Conservation (phyloP, 2,797 vertebrate genomes). For the Rachycentron canadum region DNA sequence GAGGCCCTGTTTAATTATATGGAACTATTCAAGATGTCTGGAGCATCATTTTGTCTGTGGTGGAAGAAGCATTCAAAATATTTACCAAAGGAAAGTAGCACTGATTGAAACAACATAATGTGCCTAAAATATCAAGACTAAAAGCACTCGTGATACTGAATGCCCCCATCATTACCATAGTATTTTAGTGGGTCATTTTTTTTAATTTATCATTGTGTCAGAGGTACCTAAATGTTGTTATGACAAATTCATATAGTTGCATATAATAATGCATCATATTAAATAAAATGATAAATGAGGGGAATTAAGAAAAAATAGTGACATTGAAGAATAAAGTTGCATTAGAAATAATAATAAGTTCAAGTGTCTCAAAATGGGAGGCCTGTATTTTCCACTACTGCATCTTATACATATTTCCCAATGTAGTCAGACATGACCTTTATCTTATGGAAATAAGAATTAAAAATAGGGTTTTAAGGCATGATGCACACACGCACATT, state of each 20-base stretch:
- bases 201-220: neutral
- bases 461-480: too few relatives aligned
- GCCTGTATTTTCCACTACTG: too few relatives aligned
- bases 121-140: neutral
- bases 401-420: neutral
- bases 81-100: neutral
- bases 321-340: neutral
- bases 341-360: neutral
- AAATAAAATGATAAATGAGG: neutral
- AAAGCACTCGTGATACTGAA: neutral
- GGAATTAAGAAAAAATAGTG: neutral
- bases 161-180: neutral
- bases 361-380: neutral
- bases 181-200: neutral
- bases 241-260: neutral
- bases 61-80: neutral
- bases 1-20: neutral
- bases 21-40: neutral
- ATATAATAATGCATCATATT: neutral
- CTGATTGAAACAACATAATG: neutral
- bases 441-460: neutral
- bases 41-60: neutral
- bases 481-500: too few relatives aligned
- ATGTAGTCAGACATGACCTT: neutral
- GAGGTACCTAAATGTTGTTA: neutral